Evolutionary conservation across 2,113 vertebrate genomes (phyloP).

Genomic region (Caloenas nicobarica): DNA sequence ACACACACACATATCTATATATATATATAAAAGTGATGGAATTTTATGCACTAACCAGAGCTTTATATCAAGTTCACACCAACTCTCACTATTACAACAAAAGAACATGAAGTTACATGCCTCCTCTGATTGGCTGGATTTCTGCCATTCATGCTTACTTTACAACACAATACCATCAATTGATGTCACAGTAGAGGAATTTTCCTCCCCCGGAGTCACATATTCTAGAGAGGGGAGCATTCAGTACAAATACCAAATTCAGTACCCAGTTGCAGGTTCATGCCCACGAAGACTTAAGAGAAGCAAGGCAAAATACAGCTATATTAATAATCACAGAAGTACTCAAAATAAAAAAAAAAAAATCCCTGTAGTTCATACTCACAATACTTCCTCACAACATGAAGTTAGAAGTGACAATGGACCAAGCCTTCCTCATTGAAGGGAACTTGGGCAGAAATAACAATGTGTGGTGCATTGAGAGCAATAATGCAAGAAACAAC

Average conservation of each 20-base stretch:
- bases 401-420: slow-evolving; percentile 33
- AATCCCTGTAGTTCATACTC: not conserved
- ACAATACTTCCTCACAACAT: not conserved
- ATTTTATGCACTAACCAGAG: slow-evolving; percentile 4
- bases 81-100: slow-evolving; percentile 13
- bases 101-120: slow-evolving; percentile 39
- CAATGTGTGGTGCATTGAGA: slow-evolving; percentile 41
- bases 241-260: slow-evolving; percentile 41
- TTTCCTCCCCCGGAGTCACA: slow-evolving; percentile 29
- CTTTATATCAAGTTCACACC: slow-evolving; percentile 17
- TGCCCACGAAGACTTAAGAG: not conserved
- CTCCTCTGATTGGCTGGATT: slow-evolving; percentile 14
- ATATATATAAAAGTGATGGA: not conserved
- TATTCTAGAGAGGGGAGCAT: not conserved
- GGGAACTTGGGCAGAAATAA: slow-evolving; percentile 70
- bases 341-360: not conserved
- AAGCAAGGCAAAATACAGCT: slow-evolving; percentile 33
- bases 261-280: not conserved
- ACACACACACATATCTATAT: no score
- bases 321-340: slow-evolving; percentile 24
- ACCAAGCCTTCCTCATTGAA: slow-evolving; percentile 48
- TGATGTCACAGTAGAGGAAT: slow-evolving; percentile 49
- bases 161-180: slow-evolving; percentile 45
- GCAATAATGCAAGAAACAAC: slow-evolving; percentile 59
- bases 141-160: slow-evolving; percentile 37